phyloP scores from a whole-genome alignment of 2,888 invertebrate genomes.

The Chalcosyrphus nemorum region DNA sequence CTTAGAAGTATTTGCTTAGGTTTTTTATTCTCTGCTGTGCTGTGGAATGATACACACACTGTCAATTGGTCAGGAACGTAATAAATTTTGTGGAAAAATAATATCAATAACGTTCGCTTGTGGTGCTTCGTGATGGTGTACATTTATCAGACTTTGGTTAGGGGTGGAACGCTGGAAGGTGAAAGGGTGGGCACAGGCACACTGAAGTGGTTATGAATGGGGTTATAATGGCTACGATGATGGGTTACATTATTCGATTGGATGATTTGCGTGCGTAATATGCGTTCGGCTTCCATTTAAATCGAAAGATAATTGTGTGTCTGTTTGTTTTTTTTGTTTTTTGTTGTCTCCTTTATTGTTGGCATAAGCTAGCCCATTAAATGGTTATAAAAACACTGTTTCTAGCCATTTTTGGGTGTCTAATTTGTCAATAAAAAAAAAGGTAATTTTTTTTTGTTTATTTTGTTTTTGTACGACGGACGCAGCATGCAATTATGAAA shows the following conservation, averaged over 20 bases:
- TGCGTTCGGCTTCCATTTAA: slow-evolving; percentile 16
- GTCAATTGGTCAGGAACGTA: slow-evolving; percentile 41
- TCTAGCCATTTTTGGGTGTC: slow-evolving; percentile 4
- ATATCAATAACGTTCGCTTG: neutral
- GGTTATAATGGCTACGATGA: slow-evolving; percentile 7
- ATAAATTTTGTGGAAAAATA: slow-evolving; percentile 26
- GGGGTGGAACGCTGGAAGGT: neutral
- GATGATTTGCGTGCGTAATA: slow-evolving; percentile 50
- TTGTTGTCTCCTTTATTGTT: neutral
- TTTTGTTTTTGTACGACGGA: neutral
- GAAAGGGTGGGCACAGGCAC: no score
- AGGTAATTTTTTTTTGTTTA: neutral
- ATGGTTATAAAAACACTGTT: neutral
- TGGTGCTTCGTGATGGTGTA: slow-evolving; percentile 3
- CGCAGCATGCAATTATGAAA: slow-evolving; percentile 3
- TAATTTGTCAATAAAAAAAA: slow-evolving; percentile 20
- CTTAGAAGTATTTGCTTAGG: slow-evolving; percentile 29
- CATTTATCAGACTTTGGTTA: neutral
- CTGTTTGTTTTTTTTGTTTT: neutral
- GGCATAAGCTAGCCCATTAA: neutral
- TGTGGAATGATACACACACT: neutral
- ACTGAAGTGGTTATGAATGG: slow-evolving; percentile 9
- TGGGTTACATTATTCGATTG: slow-evolving; percentile 36
- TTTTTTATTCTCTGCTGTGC: slow-evolving; percentile 24
- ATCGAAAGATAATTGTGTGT: slow-evolving; percentile 37